Percentiles rank a stretch among this genome's conserved stretches.
Evolutionary conservation across 2,797 vertebrate genomes (phyloP).

Genomic region (Ibycter americanus): DNA sequence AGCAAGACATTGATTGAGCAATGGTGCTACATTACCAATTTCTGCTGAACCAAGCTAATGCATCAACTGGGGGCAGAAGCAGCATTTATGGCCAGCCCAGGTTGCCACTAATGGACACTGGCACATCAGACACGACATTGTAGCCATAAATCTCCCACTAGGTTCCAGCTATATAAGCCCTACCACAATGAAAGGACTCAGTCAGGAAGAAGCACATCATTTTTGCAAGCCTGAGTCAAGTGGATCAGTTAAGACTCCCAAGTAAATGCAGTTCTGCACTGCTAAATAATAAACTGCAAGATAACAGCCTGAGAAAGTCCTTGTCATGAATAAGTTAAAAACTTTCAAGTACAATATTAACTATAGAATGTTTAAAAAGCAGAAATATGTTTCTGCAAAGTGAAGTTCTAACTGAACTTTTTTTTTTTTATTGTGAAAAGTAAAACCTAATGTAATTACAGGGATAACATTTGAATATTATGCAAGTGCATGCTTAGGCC

Average conservation of each 20-base stretch:
- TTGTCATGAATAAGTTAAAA: background rate
- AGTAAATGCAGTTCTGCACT: background rate
- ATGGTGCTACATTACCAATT: background rate
- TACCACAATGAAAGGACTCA: background rate
- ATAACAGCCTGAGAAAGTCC: background rate
- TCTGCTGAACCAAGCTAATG: background rate
- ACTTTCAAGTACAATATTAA: background rate
- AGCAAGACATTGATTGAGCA: background rate
- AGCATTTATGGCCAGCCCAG: background rate
- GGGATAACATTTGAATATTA: background rate
- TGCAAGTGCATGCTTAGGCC: background rate
- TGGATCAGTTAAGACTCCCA: background rate
- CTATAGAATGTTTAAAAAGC: background rate
- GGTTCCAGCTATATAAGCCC: background rate
- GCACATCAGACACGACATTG: accelerated
- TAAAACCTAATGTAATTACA: background rate
- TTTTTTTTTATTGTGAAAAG: background rate
- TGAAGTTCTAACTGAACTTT: background rate
- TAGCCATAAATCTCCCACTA: background rate
- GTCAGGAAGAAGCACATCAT: background rate
- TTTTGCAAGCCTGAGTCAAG: background rate
- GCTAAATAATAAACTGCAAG: background rate
- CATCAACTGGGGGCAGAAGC: background rate
- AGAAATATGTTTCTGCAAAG: background rate
- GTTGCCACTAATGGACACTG: background rate